phyloP scores from a whole-genome alignment of 2,888 invertebrate genomes.

The Brachynemurus nebulosus region DNA sequence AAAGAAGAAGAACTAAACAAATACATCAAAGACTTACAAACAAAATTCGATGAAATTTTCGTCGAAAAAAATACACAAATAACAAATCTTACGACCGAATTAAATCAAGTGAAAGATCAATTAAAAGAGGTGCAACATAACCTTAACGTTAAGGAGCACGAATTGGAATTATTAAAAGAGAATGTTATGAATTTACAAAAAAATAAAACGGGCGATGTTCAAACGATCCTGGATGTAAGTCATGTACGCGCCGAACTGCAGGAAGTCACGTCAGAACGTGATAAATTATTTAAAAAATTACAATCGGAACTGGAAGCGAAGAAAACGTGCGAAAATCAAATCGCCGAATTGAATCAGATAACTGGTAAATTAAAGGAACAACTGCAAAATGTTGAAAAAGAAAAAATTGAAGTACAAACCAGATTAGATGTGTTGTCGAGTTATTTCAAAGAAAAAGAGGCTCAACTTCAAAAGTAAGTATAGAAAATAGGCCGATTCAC shows the following conservation, averaged over 20 bases:
- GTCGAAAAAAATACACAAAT: constrained; percentile 29
- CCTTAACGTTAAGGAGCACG: constrained; percentile 28
- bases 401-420: constrained; percentile 64
- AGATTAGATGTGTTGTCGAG: constrained; percentile 73
- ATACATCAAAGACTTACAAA: constrained; percentile 28
- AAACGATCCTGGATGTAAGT: constrained; percentile 40
- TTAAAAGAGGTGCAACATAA: constrained; percentile 15
- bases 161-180: constrained; percentile 34
- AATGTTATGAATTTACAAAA: constrained; percentile 32
- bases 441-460: constrained; percentile 84
- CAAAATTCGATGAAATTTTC: constrained; percentile 25
- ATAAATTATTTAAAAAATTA: constrained; percentile 31
- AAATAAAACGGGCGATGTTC: constrained; percentile 26
- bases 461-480: constrained; percentile 70
- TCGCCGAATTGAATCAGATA: constrained; percentile 34
- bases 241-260: constrained; percentile 43
- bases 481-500: too few relatives aligned
- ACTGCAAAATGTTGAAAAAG: constrained; percentile 50
- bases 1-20: constrained; percentile 32
- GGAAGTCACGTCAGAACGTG: constrained; percentile 39
- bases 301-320: constrained; percentile 33
- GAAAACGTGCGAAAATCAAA: constrained; percentile 31
- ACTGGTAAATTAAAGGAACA: constrained; percentile 39
- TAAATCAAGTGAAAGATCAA: constrained; percentile 12
- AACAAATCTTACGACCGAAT: constrained; percentile 26